Evolutionary conservation across 2,888 invertebrate genomes (phyloP), one percentile per base, ranked within the genome.

Genomic region (Drosophila hamatofila): DNA sequence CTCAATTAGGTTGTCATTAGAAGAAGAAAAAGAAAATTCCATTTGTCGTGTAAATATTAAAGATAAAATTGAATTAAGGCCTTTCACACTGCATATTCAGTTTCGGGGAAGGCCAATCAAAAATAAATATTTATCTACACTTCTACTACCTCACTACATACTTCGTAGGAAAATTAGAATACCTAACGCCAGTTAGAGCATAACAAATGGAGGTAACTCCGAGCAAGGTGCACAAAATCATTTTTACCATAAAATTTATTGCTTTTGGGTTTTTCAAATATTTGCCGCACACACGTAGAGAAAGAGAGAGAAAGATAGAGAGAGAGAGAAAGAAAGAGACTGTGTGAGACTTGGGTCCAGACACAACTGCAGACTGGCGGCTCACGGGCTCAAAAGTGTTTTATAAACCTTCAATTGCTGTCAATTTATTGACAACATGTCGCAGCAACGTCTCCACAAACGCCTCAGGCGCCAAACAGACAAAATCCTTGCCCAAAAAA

Each of bases 371-470:
- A 66, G 42, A 46, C 44, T 35, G 18, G 16, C 33, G 30, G 33
- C 27, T n/a, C 70, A 57, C 62, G 71, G 65, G 59, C 71, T 73
- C 71, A 84, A 85, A 83, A 82, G 85, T 80, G 85, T 85, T 88
- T 88, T 88, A 87, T 88, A 84, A 88, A 87, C 86, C 86, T 83
- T 88, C 86, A 87, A 87, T 87, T 85, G 88, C 89, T 89, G 89
- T 89, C 89, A 88, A 88, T 89, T 88, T 88, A 89, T 89, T 89
- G 89, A 88, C 89, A 89, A 71, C 82, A 88, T 88, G 81, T 83
- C 76, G 85, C 83, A 78, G 71, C 67, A 69, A 57, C 80, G 67
- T 78, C 80, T 78, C 62, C 64, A 65, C 79, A 67, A 55, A 69
- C 66, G 72, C 83, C 59, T 66, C 57, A 39, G 81, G 84, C 83